A percentile compares a stretch with the other conserved stretches of the same genome.
phyloP scores from a whole-genome alignment of 2,888 invertebrate genomes.

The Acholoe squamosa region DNA sequence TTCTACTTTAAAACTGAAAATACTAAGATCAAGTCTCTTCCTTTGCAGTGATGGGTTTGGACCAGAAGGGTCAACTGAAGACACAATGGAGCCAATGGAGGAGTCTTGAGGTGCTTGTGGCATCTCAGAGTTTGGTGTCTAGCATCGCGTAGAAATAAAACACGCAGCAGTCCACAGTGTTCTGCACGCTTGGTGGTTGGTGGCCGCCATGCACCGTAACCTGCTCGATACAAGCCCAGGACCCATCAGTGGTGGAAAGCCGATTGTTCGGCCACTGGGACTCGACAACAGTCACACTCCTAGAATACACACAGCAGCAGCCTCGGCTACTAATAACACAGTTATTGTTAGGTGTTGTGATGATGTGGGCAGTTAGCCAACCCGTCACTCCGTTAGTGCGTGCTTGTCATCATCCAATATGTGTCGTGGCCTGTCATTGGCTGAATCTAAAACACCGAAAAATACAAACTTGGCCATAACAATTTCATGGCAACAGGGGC shows the following conservation, averaged over 20 bases:
- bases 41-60: constrained; percentile 45
- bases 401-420: constrained; percentile 57
- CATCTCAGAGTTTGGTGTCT: constrained; percentile 43
- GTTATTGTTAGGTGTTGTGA: constrained; percentile 62
- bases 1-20: too few relatives aligned
- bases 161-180: constrained; percentile 59
- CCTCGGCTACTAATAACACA: constrained; percentile 41
- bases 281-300: constrained; percentile 43
- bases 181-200: constrained; percentile 53
- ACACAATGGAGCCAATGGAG: constrained; percentile 61
- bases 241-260: constrained; percentile 15
- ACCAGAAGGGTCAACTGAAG: constrained; percentile 34
- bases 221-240: neutral
- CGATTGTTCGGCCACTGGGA: constrained; percentile 19
- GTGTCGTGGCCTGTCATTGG: constrained; percentile 44
- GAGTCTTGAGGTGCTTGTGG: constrained; percentile 59
- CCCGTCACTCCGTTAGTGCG: constrained; percentile 58
- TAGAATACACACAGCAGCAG: constrained; percentile 46
- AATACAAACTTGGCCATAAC: constrained; percentile 2
- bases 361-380: constrained; percentile 54
- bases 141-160: constrained; percentile 55
- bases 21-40: neutral
- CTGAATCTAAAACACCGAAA: neutral
- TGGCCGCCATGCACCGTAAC: neutral
- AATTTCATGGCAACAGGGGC: constrained; percentile 22